These are phyloP conservation scores for Pantherophis guttatus DNA, from an alignment of 2,113 vertebrate species.

Conservation along the genomic window DNA sequence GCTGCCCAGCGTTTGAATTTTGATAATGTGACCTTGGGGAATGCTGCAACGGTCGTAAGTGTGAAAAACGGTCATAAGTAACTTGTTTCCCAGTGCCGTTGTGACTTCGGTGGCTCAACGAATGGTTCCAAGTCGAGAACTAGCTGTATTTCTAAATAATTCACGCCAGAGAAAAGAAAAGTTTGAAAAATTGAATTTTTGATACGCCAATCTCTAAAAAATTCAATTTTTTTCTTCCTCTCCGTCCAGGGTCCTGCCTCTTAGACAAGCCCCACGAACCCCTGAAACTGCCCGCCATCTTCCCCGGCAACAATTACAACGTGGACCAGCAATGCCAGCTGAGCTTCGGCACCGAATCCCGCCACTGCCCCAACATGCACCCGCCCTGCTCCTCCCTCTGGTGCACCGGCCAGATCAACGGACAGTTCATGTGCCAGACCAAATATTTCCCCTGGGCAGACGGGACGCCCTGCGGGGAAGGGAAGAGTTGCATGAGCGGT, in stretches of 20 bases:
- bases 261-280: conserved; percentile 67
- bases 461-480: conserved; percentile 59
- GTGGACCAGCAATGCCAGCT: conserved; percentile 71
- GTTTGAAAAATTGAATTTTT: background rate
- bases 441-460: conserved; percentile 76
- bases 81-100: too few species aligned
- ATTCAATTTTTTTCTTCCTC: rapidly evolving
- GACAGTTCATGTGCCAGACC: conserved; percentile 72
- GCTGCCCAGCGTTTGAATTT: too few species aligned
- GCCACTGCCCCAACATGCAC: conserved; percentile 66
- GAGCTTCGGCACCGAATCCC: conserved; percentile 66
- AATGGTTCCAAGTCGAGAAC: too few species aligned
- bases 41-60: too few species aligned
- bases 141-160: too few species aligned
- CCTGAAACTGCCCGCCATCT: conserved; percentile 61
- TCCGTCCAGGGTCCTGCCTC: conserved; percentile 68
- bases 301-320: conserved; percentile 68
- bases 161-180: too few species aligned
- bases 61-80: too few species aligned
- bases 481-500: conserved; percentile 67
- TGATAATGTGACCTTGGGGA: too few species aligned
- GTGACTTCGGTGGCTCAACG: too few species aligned
- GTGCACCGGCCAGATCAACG: conserved; percentile 66
- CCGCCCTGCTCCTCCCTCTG: conserved; percentile 68
- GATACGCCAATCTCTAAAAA: background rate